Evolutionary conservation across 2,113 vertebrate species (phyloP), one percentile per base, ranked within the genome.

Genomic region (Elaphurus davidianus): DNA sequence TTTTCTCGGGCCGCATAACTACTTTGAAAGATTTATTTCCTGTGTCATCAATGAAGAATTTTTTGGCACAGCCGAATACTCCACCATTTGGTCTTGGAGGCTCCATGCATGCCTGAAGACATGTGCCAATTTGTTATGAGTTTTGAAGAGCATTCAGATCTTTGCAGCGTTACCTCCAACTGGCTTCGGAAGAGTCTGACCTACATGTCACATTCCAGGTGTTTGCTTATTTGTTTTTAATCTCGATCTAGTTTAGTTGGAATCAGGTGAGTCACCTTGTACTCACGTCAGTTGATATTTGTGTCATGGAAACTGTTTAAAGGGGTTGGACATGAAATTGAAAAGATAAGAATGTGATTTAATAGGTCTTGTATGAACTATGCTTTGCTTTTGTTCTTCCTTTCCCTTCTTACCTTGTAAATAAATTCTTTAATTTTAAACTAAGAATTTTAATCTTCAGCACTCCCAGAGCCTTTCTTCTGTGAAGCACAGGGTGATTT

Each of bases 11-110:
- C 89, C 90, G 21, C 71, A 76, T 92, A 96, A 96, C 59, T 64
- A 55, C 55, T 96, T 96, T 94, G 90, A 98, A 92, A 84, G 15
- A 95, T 94, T 97, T 91, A n/a, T 94, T 91, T 87, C 87, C 78
- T 91, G 36, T 91, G 88, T 94, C 95, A 98, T 79, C 90, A 97
- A 92, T 93, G 50, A 93, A 94, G 82, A 93, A 90, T 86, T 90
- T 85, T 74, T 78, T 92, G 98, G 84, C 89, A 87, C 62, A 60
- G 16, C 76, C 23, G 12, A 16, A 54, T 71, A 55, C 7, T 40
- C 83, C 16, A 94, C 74, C 62, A 67, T 55, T 96, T 93, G 82
- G 43, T 45, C 79, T 36, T 45, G 19, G 16, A 96, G 94, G 90
- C 17, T n/a, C 55, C 23, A 96, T 76, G 54, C 52, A 15, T 30